A percentile compares a stretch with the other conserved stretches of the same genome.
These are phyloP conservation scores for Patagioenas fasciata DNA, from an alignment of 2,113 vertebrate genomes.

Conservation along the genomic window DNA sequence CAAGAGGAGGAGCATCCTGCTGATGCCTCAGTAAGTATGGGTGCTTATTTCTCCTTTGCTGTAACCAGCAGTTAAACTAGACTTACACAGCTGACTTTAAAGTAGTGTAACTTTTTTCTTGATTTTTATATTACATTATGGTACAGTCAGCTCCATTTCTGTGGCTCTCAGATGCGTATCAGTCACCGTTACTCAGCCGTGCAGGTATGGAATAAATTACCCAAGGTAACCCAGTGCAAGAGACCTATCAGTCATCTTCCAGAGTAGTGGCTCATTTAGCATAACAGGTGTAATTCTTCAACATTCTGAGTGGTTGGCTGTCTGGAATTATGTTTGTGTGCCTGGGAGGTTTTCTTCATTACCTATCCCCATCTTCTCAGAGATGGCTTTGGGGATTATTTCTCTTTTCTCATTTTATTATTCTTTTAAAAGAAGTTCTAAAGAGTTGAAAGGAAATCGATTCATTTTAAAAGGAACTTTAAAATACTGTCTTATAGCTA, in stretches of 20 bases:
- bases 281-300: not conserved
- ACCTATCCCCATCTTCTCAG: not conserved
- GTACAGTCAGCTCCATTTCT: not conserved
- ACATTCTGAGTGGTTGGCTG: not conserved
- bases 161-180: not conserved
- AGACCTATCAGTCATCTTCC: not conserved
- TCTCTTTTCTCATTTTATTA: not conserved
- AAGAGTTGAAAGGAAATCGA: not conserved
- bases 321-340: not conserved
- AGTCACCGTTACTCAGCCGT: not conserved
- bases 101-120: not conserved
- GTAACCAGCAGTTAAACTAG: not conserved
- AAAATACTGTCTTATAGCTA: not conserved
- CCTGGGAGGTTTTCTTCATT: not conserved
- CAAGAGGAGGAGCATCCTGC: conserved; percentile 87
- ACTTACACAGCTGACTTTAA: not conserved
- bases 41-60: not conserved
- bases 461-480: not conserved
- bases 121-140: not conserved
- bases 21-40: conserved; percentile 83
- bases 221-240: not conserved
- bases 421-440: not conserved
- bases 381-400: not conserved
- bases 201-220: not conserved
- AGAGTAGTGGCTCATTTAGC: not conserved